Base-by-base conservation (phyloP, 2,113 vertebrate species). In the Murina feae region DNA sequence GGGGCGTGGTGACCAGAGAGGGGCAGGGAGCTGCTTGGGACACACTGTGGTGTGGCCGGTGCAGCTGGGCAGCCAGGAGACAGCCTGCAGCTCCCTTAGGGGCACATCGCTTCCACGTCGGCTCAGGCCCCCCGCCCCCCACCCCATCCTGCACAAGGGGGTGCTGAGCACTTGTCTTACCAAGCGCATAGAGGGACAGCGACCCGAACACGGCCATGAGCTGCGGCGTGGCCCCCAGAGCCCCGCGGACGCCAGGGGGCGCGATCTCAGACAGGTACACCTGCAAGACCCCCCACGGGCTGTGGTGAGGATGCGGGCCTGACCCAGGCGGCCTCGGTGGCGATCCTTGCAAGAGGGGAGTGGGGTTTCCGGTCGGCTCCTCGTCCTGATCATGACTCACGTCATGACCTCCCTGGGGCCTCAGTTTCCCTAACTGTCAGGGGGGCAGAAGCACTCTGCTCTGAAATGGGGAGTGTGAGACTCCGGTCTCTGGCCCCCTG, bases 201-300 rank as follows among this genome's bases (percentile, higher is more conserved):
- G 99, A 98, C 25, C 99, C 99, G 74, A 99, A 98, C 92, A 99
- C 99, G 1, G 99, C 98, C 96, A 99, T 99, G 95, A 99, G 97
- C 98, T 99, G 99, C 68, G 99, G 99, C 10, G 99, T 99, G 25
- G 99, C 98, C 0, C 99, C 99, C 97, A 99, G 91, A 2, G 97
- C 96, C 12, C 99, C 99, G n/a, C 99, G 98, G 25, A 99, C 98
- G 6, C 96, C 88, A 0, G 98, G 98, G 86, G 99, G 98, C 30
- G 99, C 99, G 72, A 99, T 99, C 98, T 99, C 99, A 0, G 99
- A 99, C 93, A 99, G 99, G 86, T 99, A 99, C 30, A 99, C 99
- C 99, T 99, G 98, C 2, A 94, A 92, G 2, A 12, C 0, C 17
- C 25, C 30, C n/a, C 47, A 1, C 4, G 0, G 4, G 47, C 69